phyloP scores from a whole-genome alignment of 2,797 vertebrate species.

The Leptoclinus maculatus region DNA sequence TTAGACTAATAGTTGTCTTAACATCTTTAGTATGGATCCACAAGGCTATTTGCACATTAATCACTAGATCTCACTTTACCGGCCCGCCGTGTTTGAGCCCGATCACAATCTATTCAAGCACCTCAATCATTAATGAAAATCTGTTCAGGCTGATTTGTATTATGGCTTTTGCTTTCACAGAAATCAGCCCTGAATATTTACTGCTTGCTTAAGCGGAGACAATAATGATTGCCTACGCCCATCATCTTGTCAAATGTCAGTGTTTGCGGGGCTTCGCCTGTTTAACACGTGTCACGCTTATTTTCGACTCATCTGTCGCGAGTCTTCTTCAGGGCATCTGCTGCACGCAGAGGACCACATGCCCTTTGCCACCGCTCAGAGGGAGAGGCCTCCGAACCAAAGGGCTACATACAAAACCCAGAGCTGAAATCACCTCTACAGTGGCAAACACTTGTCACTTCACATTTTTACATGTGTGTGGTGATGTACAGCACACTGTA shows the following conservation, averaged over 20 bases:
- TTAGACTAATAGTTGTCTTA: neutral
- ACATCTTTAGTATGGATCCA: neutral
- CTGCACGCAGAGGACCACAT: constrained; percentile 60
- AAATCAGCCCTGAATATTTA: constrained; percentile 71
- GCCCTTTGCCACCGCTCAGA: constrained; percentile 63
- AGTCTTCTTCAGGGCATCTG: constrained; percentile 68
- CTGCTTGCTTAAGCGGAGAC: constrained; percentile 70
- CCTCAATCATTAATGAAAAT: constrained; percentile 43
- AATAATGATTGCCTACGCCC: constrained; percentile 70
- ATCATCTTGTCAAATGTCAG: constrained; percentile 80
- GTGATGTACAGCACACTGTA: constrained; percentile 42
- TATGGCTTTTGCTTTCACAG: constrained; percentile 64
- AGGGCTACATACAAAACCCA: constrained; percentile 38
- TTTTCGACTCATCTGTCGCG: constrained; percentile 76
- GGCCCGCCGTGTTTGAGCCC: neutral
- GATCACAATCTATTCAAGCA: constrained; percentile 32
- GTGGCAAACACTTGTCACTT: constrained; percentile 54
- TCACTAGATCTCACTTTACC: neutral
- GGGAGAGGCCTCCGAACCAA: constrained; percentile 44
- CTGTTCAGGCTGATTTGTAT: constrained; percentile 60
- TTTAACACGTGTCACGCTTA: constrained; percentile 81
- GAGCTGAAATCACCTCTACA: constrained; percentile 46
- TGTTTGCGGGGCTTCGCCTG: constrained; percentile 71
- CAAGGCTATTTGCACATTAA: neutral
- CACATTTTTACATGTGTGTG: constrained; percentile 34